These are phyloP conservation scores for Oncorhynchus nerka DNA, from an alignment of 2,113 vertebrate genomes.

Conservation along the genomic window DNA sequence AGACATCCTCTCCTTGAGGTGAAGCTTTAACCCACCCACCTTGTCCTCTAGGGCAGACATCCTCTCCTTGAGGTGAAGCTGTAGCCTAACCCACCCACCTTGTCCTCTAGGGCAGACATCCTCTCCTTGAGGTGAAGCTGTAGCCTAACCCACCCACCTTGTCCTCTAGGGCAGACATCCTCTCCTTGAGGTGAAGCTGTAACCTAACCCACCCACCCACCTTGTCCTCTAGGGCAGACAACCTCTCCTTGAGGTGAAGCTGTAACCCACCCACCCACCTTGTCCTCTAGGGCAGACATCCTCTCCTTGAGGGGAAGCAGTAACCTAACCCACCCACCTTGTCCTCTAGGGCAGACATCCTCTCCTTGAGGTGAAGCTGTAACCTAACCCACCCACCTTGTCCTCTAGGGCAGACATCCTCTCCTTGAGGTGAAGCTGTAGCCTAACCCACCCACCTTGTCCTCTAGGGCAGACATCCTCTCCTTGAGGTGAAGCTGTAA, in stretches of 20 bases:
- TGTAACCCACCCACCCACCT: too few relatives aligned
- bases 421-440: too few relatives aligned
- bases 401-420: too few relatives aligned
- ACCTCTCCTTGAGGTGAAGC: conserved; percentile 97
- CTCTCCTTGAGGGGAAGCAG: conserved; percentile 90
- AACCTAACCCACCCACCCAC: conserved; percentile 67
- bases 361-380: too few relatives aligned
- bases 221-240: conserved; percentile 72
- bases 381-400: too few relatives aligned
- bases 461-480: too few relatives aligned
- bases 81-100: conserved; percentile 75
- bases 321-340: too few relatives aligned
- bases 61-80: conserved; percentile 90
- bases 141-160: conserved; percentile 86
- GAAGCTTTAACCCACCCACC: conserved; percentile 67
- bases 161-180: conserved; percentile 96
- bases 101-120: conserved; percentile 96
- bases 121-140: conserved; percentile 94
- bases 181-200: conserved; percentile 95
- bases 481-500: too few relatives aligned
- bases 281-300: conserved; percentile 76
- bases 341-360: too few relatives aligned
- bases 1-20: conserved; percentile 98
- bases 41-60: conserved; percentile 76
- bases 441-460: too few relatives aligned